A percentile compares a stretch with the other conserved stretches of the same genome.
Evolutionary conservation across 1,140 invertebrate species (phyloP).

Genomic region (Magallana ariakensis): DNA sequence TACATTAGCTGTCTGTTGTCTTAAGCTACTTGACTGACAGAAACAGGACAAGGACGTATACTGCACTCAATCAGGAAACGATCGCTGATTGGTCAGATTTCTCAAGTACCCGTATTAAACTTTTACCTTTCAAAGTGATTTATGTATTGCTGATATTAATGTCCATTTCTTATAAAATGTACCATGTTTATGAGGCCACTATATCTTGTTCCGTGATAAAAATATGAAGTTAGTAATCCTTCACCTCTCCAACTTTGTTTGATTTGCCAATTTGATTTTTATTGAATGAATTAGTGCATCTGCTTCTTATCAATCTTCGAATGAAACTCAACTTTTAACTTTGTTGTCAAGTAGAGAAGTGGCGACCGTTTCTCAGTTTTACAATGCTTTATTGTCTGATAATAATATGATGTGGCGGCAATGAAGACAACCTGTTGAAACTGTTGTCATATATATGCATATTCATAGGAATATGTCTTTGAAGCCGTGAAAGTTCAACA

Average conservation of each 20-base stretch:
- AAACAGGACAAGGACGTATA: not conserved
- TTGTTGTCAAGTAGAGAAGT: not conserved
- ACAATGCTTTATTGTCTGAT: not conserved
- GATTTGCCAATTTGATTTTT: conserved; percentile 6
- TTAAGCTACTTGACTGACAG: too few species aligned
- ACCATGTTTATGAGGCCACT: not conserved
- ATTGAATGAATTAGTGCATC: not conserved
- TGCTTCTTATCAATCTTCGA: not conserved
- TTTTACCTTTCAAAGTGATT: not conserved
- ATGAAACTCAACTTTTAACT: not conserved
- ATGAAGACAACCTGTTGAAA: too few species aligned
- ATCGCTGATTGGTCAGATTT: conserved; percentile 1
- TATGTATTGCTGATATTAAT: not conserved
- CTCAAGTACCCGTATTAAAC: not conserved
- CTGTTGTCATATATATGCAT: too few species aligned
- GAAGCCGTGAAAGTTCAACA: too few species aligned
- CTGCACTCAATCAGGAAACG: not conserved
- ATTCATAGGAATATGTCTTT: too few species aligned
- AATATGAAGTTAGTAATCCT: not conserved
- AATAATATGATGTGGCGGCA: not conserved
- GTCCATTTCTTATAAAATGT: conserved; percentile 3
- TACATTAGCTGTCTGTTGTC: too few species aligned
- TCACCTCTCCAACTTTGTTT: not conserved
- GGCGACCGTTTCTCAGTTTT: not conserved
- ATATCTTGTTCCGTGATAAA: not conserved